A percentile compares a stretch with the other conserved stretches of the same genome.
These are phyloP conservation scores for Urocynchramus pylzowi DNA, from an alignment of 2,113 vertebrate genomes.

Conservation along the genomic window DNA sequence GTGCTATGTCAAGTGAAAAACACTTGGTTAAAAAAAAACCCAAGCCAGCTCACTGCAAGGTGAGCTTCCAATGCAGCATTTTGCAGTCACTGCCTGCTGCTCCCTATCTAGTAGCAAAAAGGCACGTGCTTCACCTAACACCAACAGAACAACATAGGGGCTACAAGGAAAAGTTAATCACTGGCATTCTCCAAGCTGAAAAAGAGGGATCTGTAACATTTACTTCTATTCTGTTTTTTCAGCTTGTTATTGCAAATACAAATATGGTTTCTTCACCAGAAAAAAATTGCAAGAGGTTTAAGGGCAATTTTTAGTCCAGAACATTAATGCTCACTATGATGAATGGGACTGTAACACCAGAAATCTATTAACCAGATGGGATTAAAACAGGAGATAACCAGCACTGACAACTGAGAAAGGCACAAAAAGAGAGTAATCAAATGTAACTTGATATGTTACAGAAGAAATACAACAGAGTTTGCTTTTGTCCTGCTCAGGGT, in stretches of 20 bases:
- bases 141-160: neutral
- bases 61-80: neutral
- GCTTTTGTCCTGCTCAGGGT: neutral
- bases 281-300: neutral
- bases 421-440: neutral
- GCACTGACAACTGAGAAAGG: neutral
- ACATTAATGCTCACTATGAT: neutral
- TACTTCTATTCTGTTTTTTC: neutral
- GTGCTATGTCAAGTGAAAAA: neutral
- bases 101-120: neutral
- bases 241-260: neutral
- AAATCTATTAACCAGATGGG: neutral
- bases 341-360: neutral
- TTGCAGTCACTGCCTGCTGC: neutral
- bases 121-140: fast-evolving
- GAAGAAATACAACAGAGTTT: neutral
- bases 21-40: neutral
- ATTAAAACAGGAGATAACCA: neutral
- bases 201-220: neutral
- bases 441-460: neutral
- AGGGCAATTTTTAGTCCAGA: neutral
- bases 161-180: neutral
- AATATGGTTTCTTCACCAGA: neutral
- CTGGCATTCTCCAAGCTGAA: neutral
- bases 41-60: neutral